phyloP scores from a whole-genome alignment of 2,113 vertebrate genomes.

The Ptychochromis oligacanthus region DNA sequence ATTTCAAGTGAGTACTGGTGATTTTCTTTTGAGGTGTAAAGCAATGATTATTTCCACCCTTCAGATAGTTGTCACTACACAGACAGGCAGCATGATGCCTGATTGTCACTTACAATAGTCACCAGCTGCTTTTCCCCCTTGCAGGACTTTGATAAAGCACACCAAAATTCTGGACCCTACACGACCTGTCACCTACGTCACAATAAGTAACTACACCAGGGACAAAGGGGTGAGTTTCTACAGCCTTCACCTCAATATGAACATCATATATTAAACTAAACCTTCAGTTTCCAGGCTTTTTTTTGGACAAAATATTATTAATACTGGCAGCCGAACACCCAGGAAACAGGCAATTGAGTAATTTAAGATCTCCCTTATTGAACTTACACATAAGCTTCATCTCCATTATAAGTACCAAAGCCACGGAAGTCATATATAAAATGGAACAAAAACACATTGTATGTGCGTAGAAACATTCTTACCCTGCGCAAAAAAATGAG shows the following conservation, averaged over 20 bases:
- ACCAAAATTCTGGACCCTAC: conserved; percentile 89
- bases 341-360: too few species aligned
- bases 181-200: conserved; percentile 90
- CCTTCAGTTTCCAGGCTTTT: not conserved
- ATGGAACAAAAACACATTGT: too few species aligned
- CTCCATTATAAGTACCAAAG: too few species aligned
- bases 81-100: not conserved
- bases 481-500: too few species aligned
- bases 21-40: not conserved
- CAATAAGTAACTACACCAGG: conserved; percentile 77
- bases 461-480: too few species aligned
- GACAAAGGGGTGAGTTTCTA: conserved; percentile 89
- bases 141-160: conserved; percentile 87
- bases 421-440: too few species aligned
- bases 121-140: too few species aligned
- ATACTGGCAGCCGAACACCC: too few species aligned
- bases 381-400: too few species aligned
- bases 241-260: not conserved
- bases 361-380: too few species aligned
- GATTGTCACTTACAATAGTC: too few species aligned
- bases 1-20: not conserved
- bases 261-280: not conserved
- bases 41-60: not conserved
- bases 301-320: too few species aligned
- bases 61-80: not conserved